A percentile compares a stretch with the other conserved stretches of the same genome.
Conservation (phyloP, 2,888 invertebrate genomes). For the Stomorhina lunata region DNA sequence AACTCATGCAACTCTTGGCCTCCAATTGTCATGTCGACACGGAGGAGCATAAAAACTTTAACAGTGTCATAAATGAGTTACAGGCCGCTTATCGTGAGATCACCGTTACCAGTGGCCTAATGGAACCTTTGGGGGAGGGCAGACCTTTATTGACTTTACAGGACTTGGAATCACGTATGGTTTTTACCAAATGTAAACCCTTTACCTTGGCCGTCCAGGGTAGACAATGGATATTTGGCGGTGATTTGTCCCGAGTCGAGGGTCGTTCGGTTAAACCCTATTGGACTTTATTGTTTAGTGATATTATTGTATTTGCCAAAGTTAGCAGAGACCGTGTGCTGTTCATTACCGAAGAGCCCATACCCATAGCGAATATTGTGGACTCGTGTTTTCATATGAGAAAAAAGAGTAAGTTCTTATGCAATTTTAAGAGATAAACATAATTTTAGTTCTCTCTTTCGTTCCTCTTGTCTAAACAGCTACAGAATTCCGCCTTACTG, state of each 20-base stretch:
- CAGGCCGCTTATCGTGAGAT: slow-evolving; percentile 89
- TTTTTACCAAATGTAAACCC: slow-evolving; percentile 95
- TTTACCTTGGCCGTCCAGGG: slow-evolving; percentile 91
- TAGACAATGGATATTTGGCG: slow-evolving; percentile 94
- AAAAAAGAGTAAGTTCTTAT: slow-evolving; percentile 85
- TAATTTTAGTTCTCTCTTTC: background rate
- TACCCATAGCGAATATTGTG: slow-evolving; percentile 88
- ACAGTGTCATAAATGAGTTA: slow-evolving; percentile 78
- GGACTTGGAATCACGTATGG: slow-evolving; percentile 91
- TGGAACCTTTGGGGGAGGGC: slow-evolving; percentile 92
- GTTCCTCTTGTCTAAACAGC: slow-evolving; percentile 80
- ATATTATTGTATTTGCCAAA: slow-evolving; percentile 91
- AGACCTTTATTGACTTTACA: slow-evolving; percentile 89
- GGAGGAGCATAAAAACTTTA: slow-evolving; percentile 80
- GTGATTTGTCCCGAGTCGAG: slow-evolving; percentile 90
- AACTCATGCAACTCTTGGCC: slow-evolving; percentile 82
- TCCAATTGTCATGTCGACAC: slow-evolving; percentile 79
- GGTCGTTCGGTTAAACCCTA: slow-evolving; percentile 90
- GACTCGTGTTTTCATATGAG: slow-evolving; percentile 92
- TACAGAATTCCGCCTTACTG: slow-evolving; percentile 91
- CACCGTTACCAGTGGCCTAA: slow-evolving; percentile 90
- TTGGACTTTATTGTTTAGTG: slow-evolving; percentile 92
- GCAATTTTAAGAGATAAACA: background rate
- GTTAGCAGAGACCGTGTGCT: slow-evolving; percentile 92
- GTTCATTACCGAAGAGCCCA: slow-evolving; percentile 92